These are phyloP conservation scores for Peromyscus aztecus DNA, from an alignment of 2,797 vertebrate species.

Conservation along the genomic window DNA sequence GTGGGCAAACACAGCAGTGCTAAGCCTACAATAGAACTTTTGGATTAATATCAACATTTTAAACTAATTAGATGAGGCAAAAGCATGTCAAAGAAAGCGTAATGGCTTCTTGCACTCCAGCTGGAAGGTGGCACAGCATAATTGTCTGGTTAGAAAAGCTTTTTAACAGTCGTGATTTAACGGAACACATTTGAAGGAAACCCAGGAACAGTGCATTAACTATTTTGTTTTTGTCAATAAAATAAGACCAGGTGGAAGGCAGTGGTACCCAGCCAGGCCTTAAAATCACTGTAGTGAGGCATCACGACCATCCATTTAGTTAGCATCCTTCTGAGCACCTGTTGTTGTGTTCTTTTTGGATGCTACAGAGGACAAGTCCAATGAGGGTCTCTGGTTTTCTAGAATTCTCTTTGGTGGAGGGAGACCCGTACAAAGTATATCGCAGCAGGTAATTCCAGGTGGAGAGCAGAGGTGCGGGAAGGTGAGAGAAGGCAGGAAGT, in stretches of 20 bases:
- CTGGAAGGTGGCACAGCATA: conserved; percentile 19
- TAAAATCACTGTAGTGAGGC: not conserved
- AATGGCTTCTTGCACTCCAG: conserved; percentile 66
- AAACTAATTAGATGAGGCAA: conserved; percentile 68
- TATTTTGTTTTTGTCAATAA: conserved; percentile 67
- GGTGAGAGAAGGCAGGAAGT: not conserved
- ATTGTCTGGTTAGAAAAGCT: conserved; percentile 72
- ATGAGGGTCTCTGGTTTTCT: not conserved
- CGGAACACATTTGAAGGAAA: conserved; percentile 57
- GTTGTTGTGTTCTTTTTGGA: not conserved
- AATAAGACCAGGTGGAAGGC: conserved; percentile 59
- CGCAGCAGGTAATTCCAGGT: not conserved
- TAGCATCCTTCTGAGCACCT: not conserved
- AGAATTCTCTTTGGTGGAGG: not conserved
- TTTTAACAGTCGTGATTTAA: conserved; percentile 73
- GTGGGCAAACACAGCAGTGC: not conserved
- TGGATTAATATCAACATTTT: conserved; percentile 71
- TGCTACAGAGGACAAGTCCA: not conserved
- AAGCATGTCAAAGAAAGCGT: conserved; percentile 67
- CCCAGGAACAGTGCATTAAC: conserved; percentile 64
- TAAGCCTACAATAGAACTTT: conserved; percentile 40
- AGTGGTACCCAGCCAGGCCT: not conserved
- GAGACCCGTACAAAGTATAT: not conserved
- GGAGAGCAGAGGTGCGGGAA: not conserved
- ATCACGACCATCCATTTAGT: not conserved